Evolutionary conservation across 2,113 vertebrate genomes (phyloP).

Genomic region (Gymnobelideus leadbeateri): DNA sequence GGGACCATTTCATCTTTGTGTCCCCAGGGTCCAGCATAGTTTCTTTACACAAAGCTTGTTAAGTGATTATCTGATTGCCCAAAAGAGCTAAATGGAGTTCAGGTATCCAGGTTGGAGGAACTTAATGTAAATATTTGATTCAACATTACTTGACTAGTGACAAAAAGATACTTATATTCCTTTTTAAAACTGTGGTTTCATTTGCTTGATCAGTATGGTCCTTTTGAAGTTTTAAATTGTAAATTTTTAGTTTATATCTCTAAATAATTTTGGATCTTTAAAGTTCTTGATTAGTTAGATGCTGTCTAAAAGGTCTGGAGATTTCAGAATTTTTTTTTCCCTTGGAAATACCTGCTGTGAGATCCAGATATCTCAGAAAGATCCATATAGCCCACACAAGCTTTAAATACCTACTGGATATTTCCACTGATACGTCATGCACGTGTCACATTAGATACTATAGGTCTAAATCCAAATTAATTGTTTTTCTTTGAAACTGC

Average conservation of each 20-base stretch:
- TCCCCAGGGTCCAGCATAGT: not conserved
- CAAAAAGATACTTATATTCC: not conserved
- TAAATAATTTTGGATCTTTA: not conserved
- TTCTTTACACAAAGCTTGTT: not conserved
- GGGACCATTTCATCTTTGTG: not conserved
- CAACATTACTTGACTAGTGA: not conserved
- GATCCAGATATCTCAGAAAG: slow-evolving; percentile 29
- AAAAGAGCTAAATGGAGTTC: not conserved
- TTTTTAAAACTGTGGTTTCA: not conserved
- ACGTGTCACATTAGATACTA: not conserved
- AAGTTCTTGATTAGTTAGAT: not conserved
- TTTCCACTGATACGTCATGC: slow-evolving; percentile 27
- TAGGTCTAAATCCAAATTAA: slow-evolving; percentile 32
- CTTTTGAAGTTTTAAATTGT: not conserved
- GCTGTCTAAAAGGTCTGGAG: not conserved
- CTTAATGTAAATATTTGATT: not conserved
- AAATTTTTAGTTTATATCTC: not conserved
- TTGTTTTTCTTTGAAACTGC: not conserved
- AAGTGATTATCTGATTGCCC: not conserved
- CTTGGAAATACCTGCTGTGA: not conserved
- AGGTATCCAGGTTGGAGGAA: not conserved
- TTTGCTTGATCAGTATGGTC: not conserved
- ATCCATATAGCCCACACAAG: not conserved
- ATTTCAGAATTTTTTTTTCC: not conserved
- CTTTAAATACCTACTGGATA: not conserved